Evolutionary conservation across 2,888 invertebrate species (phyloP), one percentile per base, ranked within the genome.

Genomic region (Chrysodeixis includens): DNA sequence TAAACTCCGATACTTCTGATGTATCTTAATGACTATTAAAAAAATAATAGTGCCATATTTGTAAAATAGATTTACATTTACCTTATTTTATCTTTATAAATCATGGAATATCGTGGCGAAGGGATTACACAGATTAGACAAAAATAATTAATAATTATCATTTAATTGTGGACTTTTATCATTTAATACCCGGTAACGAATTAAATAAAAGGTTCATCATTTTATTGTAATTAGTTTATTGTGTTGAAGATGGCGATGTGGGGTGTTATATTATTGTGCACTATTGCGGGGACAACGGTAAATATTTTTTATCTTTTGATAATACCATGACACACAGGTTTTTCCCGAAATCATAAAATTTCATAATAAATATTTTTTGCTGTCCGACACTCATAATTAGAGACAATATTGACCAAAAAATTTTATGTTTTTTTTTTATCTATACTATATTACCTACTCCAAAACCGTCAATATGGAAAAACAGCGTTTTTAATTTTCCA

Each of bases 261-360:
- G 40, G n/a, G 40, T n/a, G 35, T 12, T 35, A 40, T 40, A 40
- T 4, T 40, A n/a, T n/a, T 40, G 5, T 40, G 14, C n/a, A 12
- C n/a, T n/a, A n/a, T 40, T 40, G 40, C 40, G 14, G 40, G 40
- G 40, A 40, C 40, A n/a, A n/a, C 40, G 40, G 40, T 40, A 40
- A 40, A 5, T 40, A n/a, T 40, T 40, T n/a, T n/a, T n/a, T n/a
- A 14, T 14, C 14, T 35, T 12, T 35, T 35, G 4, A 32, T 35
- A 14, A 0, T n/a, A 40, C 6, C n/a, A 40, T 6, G 4, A 1
- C 6, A 40, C 5, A 6, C 6, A 5, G 14, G 6, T n/a, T 40
- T 40, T n/a, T 7, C n/a, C 40, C 3, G 7, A n/a, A n/a, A n/a
- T n/a, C n/a, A n/a, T n/a, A n/a, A n/a, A n/a, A n/a, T 26, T 26